Conservation (phyloP, 1,140 invertebrate genomes). For the Varroa destructor region DNA sequence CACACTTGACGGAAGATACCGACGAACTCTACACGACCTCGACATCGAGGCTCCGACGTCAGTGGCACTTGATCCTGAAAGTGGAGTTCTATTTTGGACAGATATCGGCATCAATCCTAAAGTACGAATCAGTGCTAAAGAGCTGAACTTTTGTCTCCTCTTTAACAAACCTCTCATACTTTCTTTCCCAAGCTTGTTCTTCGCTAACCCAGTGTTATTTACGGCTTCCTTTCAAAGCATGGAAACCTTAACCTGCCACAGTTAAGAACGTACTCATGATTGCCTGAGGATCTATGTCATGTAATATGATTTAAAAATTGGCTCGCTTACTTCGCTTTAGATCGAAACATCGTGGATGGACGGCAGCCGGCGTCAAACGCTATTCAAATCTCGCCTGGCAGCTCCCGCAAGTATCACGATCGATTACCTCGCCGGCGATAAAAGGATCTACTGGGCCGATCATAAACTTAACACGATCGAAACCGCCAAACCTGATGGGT, state of each 20-base stretch:
- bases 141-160: background rate
- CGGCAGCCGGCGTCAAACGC: conserved; percentile 61
- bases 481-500: conserved; percentile 67
- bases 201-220: background rate
- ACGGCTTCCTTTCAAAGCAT: too few species aligned
- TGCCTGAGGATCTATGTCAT: too few species aligned
- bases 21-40: conserved; percentile 54
- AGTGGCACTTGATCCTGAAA: conserved; percentile 69
- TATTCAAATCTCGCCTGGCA: conserved; percentile 55
- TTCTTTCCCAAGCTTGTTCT: conserved; percentile 27
- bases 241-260: too few species aligned
- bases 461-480: conserved; percentile 85
- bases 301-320: too few species aligned
- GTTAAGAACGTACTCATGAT: too few species aligned
- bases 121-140: conserved; percentile 29
- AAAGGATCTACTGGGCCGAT: conserved; percentile 87
- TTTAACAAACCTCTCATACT: conserved; percentile 27
- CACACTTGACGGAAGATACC: conserved; percentile 74
- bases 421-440: conserved; percentile 67
- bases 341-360: conserved; percentile 92
- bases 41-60: conserved; percentile 64
- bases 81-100: conserved; percentile 65
- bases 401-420: conserved; percentile 75
- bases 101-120: conserved; percentile 67
- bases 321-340: conserved; percentile 32